phyloP scores from a whole-genome alignment of 2,888 invertebrate species.

The Branchinecta sandiegonensis region DNA sequence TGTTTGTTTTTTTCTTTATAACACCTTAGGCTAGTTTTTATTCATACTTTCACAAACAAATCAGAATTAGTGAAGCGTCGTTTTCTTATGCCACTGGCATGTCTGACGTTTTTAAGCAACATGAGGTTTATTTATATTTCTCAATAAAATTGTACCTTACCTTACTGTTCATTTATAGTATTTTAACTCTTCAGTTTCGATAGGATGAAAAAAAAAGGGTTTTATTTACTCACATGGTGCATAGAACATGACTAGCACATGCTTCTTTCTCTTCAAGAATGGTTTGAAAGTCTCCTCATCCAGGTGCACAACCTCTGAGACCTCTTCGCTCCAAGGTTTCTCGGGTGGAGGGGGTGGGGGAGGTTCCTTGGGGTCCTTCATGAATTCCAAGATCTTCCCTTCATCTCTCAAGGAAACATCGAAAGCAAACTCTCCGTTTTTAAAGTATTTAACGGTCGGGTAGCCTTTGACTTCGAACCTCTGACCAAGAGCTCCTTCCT shows the following conservation, averaged over 20 bases:
- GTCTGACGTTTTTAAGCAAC: too few relatives aligned
- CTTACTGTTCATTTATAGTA: too few relatives aligned
- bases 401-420: slow-evolving; percentile 58
- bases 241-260: slow-evolving; percentile 77
- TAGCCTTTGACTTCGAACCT: slow-evolving; percentile 59
- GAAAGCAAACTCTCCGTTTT: slow-evolving; percentile 57
- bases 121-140: too few relatives aligned
- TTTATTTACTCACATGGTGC: slow-evolving; percentile 60
- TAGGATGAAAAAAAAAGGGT: too few relatives aligned
- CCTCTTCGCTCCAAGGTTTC: slow-evolving; percentile 60
- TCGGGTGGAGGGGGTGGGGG: slow-evolving; percentile 62
- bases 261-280: slow-evolving; percentile 66
- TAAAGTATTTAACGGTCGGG: slow-evolving; percentile 63
- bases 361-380: slow-evolving; percentile 64
- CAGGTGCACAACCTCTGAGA: slow-evolving; percentile 59
- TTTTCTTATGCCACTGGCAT: too few relatives aligned
- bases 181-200: too few relatives aligned
- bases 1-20: too few relatives aligned
- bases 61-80: too few relatives aligned
- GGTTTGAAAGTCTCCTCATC: slow-evolving; percentile 53
- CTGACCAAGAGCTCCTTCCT: slow-evolving; percentile 50
- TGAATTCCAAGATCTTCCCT: slow-evolving; percentile 62
- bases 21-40: too few relatives aligned
- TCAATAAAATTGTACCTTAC: too few relatives aligned
- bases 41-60: too few relatives aligned